Conservation (phyloP, 64 coral and sea anemone genomes). For the Pocillopora damicornis region DNA sequence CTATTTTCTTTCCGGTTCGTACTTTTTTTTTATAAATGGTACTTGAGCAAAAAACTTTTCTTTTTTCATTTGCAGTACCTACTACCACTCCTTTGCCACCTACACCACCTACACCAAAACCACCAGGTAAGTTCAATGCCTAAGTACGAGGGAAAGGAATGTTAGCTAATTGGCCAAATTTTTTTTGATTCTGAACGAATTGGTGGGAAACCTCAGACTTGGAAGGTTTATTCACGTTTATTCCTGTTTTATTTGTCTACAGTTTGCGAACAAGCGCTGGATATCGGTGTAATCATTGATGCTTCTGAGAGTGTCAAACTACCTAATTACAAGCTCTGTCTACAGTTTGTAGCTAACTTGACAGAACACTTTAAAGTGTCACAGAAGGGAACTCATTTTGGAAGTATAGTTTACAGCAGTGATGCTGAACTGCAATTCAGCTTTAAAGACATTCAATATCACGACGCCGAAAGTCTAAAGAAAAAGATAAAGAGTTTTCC, state of each 20-base stretch:
- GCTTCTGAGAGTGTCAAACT: constrained; percentile 9
- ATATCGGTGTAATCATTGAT: constrained; percentile 37
- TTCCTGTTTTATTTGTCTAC: background rate
- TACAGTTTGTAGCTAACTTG: constrained; percentile 1
- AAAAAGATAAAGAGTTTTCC: background rate
- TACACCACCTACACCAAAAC: no score
- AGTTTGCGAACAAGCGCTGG: constrained; percentile 15
- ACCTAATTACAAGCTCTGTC: background rate
- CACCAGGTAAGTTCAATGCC: no score
- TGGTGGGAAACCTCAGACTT: no score
- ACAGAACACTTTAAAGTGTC: constrained; percentile 7
- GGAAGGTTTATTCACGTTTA: no score
- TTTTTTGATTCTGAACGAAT: no score
- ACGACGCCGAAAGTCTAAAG: background rate
- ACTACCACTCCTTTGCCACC: no score
- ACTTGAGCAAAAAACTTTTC: no score
- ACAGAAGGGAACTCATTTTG: constrained; percentile 11
- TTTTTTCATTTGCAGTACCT: no score
- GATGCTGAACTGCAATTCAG: background rate
- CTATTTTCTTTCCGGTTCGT: no score
- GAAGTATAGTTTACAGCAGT: constrained; percentile 11
- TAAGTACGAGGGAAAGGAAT: no score
- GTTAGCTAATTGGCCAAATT: no score
- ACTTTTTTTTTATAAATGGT: no score
- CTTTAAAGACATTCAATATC: constrained; percentile 7